Conservation (phyloP, 37 sponge, comb jelly and placozoan genomes). For the Agelas oroides region DNA sequence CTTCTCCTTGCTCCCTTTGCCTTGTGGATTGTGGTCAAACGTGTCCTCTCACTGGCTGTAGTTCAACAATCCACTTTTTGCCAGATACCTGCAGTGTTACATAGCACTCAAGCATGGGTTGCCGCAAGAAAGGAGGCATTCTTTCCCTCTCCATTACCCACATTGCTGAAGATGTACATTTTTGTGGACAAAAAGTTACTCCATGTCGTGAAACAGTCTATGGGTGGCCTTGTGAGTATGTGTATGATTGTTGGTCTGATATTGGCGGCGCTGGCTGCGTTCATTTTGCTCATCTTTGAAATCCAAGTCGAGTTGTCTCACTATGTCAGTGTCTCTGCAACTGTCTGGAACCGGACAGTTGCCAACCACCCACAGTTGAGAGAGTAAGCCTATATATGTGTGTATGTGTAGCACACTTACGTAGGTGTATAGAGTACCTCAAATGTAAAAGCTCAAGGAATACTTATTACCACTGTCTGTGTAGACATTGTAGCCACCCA, state of each 20-base stretch:
- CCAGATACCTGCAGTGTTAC: neutral
- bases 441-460: too few species aligned
- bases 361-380: slow-evolving; percentile 21
- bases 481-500: too few species aligned
- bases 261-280: slow-evolving; percentile 12
- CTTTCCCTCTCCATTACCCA: slow-evolving; percentile 42
- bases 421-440: too few species aligned
- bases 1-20: slow-evolving; percentile 35
- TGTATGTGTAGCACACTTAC: neutral
- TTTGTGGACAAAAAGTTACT: slow-evolving; percentile 8
- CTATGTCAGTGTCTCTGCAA: slow-evolving; percentile 11
- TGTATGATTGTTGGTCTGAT: slow-evolving; percentile 57
- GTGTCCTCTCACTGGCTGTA: neutral
- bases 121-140: neutral
- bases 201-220: neutral
- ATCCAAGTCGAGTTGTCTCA: slow-evolving; percentile 69
- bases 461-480: too few species aligned
- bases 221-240: slow-evolving; percentile 41
- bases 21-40: slow-evolving; percentile 20
- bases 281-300: slow-evolving; percentile 50
- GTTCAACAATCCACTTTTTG: neutral
- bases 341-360: slow-evolving; percentile 62
- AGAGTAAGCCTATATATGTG: slow-evolving; percentile 12
- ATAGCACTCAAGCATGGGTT: neutral
- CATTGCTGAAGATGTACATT: slow-evolving; percentile 19